Evolutionary conservation across 2,888 invertebrate genomes (phyloP).

Genomic region (Crioceris asparagi): DNA sequence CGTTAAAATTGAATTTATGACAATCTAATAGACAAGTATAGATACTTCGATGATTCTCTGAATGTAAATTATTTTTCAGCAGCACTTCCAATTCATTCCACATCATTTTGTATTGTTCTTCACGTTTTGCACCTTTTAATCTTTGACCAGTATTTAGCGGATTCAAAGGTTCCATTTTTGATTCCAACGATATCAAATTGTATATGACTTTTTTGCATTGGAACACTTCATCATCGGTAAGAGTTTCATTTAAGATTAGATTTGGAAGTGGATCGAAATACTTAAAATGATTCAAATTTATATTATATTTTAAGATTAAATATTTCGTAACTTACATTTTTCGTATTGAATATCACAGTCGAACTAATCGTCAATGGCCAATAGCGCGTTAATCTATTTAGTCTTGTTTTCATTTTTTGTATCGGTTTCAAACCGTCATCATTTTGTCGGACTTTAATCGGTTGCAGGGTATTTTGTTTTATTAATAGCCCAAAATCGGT

Average conservation of each 20-base stretch:
- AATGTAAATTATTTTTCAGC: constrained; percentile 65
- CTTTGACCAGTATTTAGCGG: constrained; percentile 58
- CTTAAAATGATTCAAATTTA: constrained; percentile 36
- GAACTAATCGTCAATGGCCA: constrained; percentile 85
- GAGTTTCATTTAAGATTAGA: constrained; percentile 68
- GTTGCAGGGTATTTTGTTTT: constrained; percentile 70
- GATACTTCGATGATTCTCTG: constrained; percentile 66
- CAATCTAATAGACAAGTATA: constrained; percentile 74
- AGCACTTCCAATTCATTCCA: constrained; percentile 84
- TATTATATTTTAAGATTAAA: background rate
- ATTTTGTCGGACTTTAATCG: constrained; percentile 44
- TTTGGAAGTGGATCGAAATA: constrained; percentile 71
- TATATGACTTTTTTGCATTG: constrained; percentile 80
- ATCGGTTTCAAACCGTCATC: constrained; percentile 44
- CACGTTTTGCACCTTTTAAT: constrained; percentile 51
- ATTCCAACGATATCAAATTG: constrained; percentile 68
- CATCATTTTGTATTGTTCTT: constrained; percentile 78
- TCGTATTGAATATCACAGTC: constrained; percentile 77
- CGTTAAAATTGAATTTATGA: constrained; percentile 47
- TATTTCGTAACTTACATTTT: constrained; percentile 44
- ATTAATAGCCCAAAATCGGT: constrained; percentile 83
- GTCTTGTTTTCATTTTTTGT: constrained; percentile 53
- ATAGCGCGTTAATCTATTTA: constrained; percentile 73
- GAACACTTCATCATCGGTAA: constrained; percentile 77
- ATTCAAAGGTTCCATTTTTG: constrained; percentile 71